Evolutionary conservation across 2,888 invertebrate species (phyloP).

Genomic region (Mimas tiliae): DNA sequence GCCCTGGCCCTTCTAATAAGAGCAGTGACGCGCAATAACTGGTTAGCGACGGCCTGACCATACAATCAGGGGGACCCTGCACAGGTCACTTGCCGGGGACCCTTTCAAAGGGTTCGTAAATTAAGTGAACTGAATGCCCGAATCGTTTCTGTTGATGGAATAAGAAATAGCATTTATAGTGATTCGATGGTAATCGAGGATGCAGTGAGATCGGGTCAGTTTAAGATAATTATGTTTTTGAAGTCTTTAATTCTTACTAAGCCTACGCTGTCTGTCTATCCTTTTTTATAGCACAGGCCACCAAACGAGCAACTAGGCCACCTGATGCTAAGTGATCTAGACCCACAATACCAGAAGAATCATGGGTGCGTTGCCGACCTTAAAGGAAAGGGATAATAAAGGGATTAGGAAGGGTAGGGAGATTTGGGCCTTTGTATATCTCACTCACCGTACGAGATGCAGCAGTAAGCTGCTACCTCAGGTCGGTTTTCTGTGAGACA

Average conservation of each 20-base stretch:
- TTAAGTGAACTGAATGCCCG: slow-evolving; percentile 24
- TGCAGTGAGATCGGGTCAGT: not conserved
- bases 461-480: too few relatives aligned
- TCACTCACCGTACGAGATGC: too few relatives aligned
- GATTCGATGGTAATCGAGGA: not conserved
- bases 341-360: too few relatives aligned
- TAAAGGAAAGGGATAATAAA: too few relatives aligned
- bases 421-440: too few relatives aligned
- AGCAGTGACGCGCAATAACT: slow-evolving; percentile 48
- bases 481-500: too few relatives aligned
- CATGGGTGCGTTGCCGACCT: too few relatives aligned
- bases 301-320: too few relatives aligned
- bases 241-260: not conserved
- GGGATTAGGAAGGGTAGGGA: too few relatives aligned
- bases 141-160: slow-evolving; percentile 25
- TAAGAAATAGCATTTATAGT: slow-evolving; percentile 14
- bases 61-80: slow-evolving; percentile 37
- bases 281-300: too few relatives aligned
- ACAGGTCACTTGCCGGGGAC: slow-evolving; percentile 40
- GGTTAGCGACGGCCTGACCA: slow-evolving; percentile 42
- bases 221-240: not conserved
- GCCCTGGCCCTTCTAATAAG: slow-evolving; percentile 45
- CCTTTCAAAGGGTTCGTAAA: slow-evolving; percentile 41
- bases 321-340: too few relatives aligned
- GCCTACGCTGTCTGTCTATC: too few relatives aligned